phyloP scores from a whole-genome alignment of 2,113 vertebrate genomes.

The Myxocyprinus asiaticus region DNA sequence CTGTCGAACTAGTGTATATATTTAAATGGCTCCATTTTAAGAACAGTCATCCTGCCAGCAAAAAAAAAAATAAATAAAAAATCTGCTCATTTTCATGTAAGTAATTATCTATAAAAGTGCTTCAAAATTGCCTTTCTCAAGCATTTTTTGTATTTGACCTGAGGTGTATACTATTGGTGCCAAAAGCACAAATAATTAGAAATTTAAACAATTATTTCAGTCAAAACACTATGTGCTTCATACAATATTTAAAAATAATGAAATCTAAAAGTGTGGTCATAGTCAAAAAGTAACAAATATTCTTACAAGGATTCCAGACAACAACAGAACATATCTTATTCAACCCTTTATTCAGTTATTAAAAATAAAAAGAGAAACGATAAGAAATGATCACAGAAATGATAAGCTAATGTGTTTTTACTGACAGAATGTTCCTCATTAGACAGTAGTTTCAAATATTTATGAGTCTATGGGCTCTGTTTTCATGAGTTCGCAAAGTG shows the following conservation, averaged over 20 bases:
- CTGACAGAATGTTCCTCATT: too few species aligned
- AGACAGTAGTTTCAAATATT: too few species aligned
- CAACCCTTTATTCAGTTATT: neutral
- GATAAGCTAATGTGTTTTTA: too few species aligned
- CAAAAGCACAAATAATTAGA: neutral
- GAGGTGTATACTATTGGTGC: neutral
- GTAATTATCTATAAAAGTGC: neutral
- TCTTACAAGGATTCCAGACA: neutral
- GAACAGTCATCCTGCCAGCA: neutral
- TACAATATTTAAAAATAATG: slow-evolving; percentile 2
- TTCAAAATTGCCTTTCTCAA: neutral
- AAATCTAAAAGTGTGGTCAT: neutral
- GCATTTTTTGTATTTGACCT: neutral
- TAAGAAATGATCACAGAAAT: neutral
- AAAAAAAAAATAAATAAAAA: neutral
- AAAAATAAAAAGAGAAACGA: too few species aligned
- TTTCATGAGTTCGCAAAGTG: too few species aligned
- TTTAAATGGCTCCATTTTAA: neutral
- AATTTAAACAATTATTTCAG: neutral
- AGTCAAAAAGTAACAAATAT: neutral
- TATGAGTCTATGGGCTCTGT: too few species aligned
- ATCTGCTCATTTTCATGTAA: neutral
- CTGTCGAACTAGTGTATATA: neutral
- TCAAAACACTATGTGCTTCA: neutral
- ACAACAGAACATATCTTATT: neutral